Conservation (phyloP, 2,888 invertebrate genomes). For the Rhamphomyia laevipes region DNA sequence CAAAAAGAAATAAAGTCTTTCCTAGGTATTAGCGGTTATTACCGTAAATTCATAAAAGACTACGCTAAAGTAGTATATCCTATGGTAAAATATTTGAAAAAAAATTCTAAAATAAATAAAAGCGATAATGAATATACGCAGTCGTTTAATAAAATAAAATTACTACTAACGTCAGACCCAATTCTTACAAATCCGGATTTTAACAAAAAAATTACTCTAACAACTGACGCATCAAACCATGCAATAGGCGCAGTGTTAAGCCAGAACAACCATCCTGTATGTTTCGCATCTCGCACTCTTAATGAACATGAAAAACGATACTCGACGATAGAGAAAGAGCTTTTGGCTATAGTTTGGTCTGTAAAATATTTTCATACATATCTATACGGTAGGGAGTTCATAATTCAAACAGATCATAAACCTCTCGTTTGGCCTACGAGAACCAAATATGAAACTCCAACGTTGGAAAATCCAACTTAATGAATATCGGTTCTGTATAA, state of each 20-base stretch:
- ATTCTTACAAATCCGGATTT: slow-evolving; percentile 4
- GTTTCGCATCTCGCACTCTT: slow-evolving; percentile 6
- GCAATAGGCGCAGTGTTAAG: slow-evolving; percentile 5
- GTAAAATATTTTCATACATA: slow-evolving; percentile 7
- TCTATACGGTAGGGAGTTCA: slow-evolving; percentile 7
- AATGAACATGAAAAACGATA: slow-evolving; percentile 7
- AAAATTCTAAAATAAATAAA: slow-evolving; percentile 1
- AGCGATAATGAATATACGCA: background rate
- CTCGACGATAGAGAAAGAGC: slow-evolving; percentile 8
- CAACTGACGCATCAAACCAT: slow-evolving; percentile 3
- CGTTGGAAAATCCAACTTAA: background rate
- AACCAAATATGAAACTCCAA: background rate
- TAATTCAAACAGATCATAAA: slow-evolving; percentile 7
- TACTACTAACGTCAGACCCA: background rate
- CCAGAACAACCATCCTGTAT: slow-evolving; percentile 2
- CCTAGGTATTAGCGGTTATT: slow-evolving; percentile 11
- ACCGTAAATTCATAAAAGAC: slow-evolving; percentile 5
- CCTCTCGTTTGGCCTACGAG: slow-evolving; percentile 5
- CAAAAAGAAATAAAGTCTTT: slow-evolving; percentile 13
- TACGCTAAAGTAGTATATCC: slow-evolving; percentile 4
- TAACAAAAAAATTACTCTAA: slow-evolving; percentile 1
- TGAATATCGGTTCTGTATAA: slow-evolving; percentile 3
- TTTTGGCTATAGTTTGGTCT: slow-evolving; percentile 6
- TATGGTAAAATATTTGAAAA: slow-evolving; percentile 2
- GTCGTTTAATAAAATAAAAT: slow-evolving; percentile 5